Evolutionary conservation across 2,113 vertebrate genomes (phyloP), one percentile per base, ranked within the genome.

Genomic region (Verasper variegatus): DNA sequence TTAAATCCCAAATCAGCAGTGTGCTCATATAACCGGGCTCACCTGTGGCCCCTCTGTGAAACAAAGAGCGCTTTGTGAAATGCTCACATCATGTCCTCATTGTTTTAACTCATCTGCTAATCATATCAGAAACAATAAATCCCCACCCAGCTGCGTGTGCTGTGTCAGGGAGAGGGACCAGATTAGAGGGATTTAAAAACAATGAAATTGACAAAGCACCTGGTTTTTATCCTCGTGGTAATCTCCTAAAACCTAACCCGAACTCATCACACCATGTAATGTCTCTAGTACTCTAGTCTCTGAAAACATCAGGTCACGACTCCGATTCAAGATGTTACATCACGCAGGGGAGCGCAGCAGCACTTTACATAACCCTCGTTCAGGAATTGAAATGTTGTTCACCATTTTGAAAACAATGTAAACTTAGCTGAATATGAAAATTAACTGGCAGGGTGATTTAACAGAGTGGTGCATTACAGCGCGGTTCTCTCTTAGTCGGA

Each of bases 181-280:
- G 91, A 90, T 88, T 91, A 91, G 80, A 82, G 60, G 86, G 90
- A 86, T 91, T 93, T 82, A 78, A 85, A 82, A 89, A 79, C 71
- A 84, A 55, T 82, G 78, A 79, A 88, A 87, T 74, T 86, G 77
- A 82, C 75, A 81, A 80, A 91, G 80, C 83, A 92, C 91, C 91
- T 91, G 81, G 8, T 84, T 89, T 91, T 86, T 88, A 86, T 90
- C 74, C 83, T 68, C 1, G 26, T 67, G 42, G 42, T 92, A 93
- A 92, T 94, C 92, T 87, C 64, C 66, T 90, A 74, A 90, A 88
- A 86, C 80, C 82, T 76, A 76, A 81, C 79, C 81, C 18, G 45
- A 59, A 74, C 73, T 78, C 81, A 78, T 84, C 71, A 57, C 71
- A 60, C 64, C 55, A 12, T 78, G 74, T 86, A 79, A 81, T 81